Percentiles rank a stretch among this genome's conserved stretches.
phyloP scores from a whole-genome alignment of 2,797 vertebrate genomes.

The Gambusia yucatana region DNA sequence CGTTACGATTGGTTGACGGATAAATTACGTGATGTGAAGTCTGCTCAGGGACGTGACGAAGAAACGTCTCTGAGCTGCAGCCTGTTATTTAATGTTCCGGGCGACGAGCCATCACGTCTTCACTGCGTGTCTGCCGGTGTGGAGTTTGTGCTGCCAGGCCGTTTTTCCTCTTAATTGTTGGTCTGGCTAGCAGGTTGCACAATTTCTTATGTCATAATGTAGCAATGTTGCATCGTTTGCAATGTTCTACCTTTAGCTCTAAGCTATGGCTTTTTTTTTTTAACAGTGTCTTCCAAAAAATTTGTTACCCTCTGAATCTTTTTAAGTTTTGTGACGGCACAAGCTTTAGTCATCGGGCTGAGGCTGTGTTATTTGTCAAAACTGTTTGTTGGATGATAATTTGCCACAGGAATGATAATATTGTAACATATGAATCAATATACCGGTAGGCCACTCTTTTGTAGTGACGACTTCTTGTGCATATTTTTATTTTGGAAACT shows the following conservation, averaged over 20 bases:
- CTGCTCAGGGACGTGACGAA: conserved; percentile 51
- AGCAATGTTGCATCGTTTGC: not conserved
- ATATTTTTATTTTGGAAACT: no score
- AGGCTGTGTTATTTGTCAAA: no score
- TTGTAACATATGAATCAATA: no score
- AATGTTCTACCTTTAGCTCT: not conserved
- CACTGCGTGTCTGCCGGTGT: conserved; percentile 48
- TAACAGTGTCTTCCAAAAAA: not conserved
- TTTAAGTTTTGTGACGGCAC: not conserved
- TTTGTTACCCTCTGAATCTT: not conserved
- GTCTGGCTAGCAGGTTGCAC: conserved; percentile 16
- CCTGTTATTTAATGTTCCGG: conserved; percentile 58
- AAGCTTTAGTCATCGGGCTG: no score
- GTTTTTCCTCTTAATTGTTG: conserved; percentile 49
- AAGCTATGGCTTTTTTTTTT: not conserved
- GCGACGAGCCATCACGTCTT: conserved; percentile 40
- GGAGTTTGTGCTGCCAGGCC: conserved; percentile 33
- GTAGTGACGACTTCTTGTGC: no score
- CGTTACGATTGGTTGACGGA: conserved; percentile 48
- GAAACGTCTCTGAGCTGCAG: conserved; percentile 49
- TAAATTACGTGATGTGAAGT: conserved; percentile 58
- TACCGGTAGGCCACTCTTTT: no score
- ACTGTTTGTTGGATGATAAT: no score
- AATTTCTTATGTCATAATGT: conserved; percentile 26
- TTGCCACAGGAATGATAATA: no score